These are phyloP conservation scores for Triops longicaudatus DNA, from an alignment of 1,140 invertebrate species.

Conservation along the genomic window DNA sequence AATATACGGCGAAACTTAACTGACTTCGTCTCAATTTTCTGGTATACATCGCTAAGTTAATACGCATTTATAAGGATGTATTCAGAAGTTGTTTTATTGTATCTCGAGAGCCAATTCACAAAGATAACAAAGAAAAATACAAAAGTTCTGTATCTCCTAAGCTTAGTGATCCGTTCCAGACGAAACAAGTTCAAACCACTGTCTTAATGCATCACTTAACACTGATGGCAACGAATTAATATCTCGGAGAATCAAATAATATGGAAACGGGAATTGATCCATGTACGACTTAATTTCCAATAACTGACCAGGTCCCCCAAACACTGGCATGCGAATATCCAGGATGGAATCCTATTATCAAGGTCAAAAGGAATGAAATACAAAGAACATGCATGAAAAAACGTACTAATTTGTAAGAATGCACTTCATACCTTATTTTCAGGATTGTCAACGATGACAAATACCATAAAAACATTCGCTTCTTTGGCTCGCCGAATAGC, in stretches of 20 bases:
- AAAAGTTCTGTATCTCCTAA: too few species aligned
- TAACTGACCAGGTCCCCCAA: constrained; percentile 53
- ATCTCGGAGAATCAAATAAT: constrained; percentile 88
- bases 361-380: constrained; percentile 30
- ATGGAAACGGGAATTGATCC: constrained; percentile 96
- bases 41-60: too few species aligned
- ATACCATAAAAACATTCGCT: constrained; percentile 82
- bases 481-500: constrained; percentile 71
- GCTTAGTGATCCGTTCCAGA: background rate
- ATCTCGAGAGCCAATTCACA: too few species aligned
- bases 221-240: constrained; percentile 77
- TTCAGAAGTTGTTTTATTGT: too few species aligned
- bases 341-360: constrained; percentile 73
- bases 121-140: too few species aligned
- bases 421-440: constrained; percentile 79
- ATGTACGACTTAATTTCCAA: constrained; percentile 66
- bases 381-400: too few species aligned
- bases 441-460: constrained; percentile 91
- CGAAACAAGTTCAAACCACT: constrained; percentile 96
- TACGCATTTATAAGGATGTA: too few species aligned
- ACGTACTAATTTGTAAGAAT: constrained; percentile 1
- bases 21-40: too few species aligned
- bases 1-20: too few species aligned
- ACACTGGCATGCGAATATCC: constrained; percentile 71
- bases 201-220: constrained; percentile 87